Evolutionary conservation across 37 sponge, comb jelly and placozoan species (phyloP), one percentile per base, ranked within the genome.

Genomic region (Cladorhizidae sp.): DNA sequence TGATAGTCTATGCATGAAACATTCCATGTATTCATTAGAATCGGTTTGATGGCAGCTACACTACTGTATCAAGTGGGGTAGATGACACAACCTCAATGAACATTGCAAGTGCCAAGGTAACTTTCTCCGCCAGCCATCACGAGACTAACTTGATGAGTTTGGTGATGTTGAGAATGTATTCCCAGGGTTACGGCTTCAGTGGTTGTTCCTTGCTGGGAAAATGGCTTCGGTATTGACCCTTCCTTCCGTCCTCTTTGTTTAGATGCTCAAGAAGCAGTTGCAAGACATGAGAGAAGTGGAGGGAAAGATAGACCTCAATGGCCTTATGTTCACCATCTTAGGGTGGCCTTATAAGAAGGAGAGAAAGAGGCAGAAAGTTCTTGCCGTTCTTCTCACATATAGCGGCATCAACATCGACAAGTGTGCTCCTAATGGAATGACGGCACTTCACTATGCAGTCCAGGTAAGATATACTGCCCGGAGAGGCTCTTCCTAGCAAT

Each of bases 321-420:
- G 37, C 18, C 41, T 57, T 35, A 40, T 58, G 35, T 57, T 67
- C 41, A 70, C 67, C 52, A 80, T 72, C 56, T 26, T 87, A 55
- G 29, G 77, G 42, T 70, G 20, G 57, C 56, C 69, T 6, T 71
- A 23, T 45, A 40, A 37, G 45, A 71, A 23, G 28, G 21, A 74
- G 11, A 50, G 15, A 25, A 74, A 85, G 52, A 71, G 57, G n/a
- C 37, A 35, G 1, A 72, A 73, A 12, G 62, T 81, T 21, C 29
- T 87, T 35, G 8, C 75, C 25, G 35, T 68, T 50, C 58, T 83
- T 12, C 76, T 88, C 49, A 77, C 82, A 35, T 78, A 88, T 70
- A 70, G 88, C 43, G 63, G 76, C 50, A 63, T 50, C 14, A 72
- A 88, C 59, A 49, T 88, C 49, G 57, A 88, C 39, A 28, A 61